Percentiles rank a stretch among this genome's conserved stretches.
Conservation (phyloP, 2,888 invertebrate genomes). For the Amiota communis region DNA sequence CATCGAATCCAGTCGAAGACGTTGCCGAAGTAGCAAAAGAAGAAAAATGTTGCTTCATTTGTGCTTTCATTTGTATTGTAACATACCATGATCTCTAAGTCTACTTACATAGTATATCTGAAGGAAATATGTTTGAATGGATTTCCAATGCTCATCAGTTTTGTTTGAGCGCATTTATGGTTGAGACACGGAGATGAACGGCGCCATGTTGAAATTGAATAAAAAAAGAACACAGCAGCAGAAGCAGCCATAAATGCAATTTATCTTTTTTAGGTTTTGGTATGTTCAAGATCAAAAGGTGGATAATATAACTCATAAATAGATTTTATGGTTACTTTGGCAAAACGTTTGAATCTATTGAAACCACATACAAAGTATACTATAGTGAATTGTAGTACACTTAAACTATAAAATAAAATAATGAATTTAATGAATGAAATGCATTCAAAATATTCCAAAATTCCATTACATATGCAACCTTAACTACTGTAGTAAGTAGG, state of each 20-base stretch:
- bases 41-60: slow-evolving; percentile 64
- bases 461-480: too few species aligned
- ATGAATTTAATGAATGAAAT: too few species aligned
- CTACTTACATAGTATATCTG: too few species aligned
- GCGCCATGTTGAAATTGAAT: slow-evolving; percentile 55
- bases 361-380: too few species aligned
- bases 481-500: too few species aligned
- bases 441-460: too few species aligned
- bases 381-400: too few species aligned
- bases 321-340: background rate
- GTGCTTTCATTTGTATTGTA: slow-evolving; percentile 48
- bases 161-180: background rate
- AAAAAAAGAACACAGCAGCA: slow-evolving; percentile 41
- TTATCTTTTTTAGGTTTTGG: slow-evolving; percentile 48
- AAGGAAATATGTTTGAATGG: background rate
- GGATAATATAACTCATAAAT: slow-evolving; percentile 6
- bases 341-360: too few species aligned
- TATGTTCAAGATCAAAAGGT: slow-evolving; percentile 20
- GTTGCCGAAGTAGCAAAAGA: background rate
- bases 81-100: slow-evolving; percentile 52
- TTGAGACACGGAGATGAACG: slow-evolving; percentile 45
- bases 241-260: slow-evolving; percentile 64
- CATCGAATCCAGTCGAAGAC: slow-evolving; percentile 46
- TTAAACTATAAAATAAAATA: too few species aligned
- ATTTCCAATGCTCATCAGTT: background rate